A percentile compares a stretch with the other conserved stretches of the same genome.
These are phyloP conservation scores for Pelecanoides urinatrix DNA, from an alignment of 2,113 vertebrate species.

Conservation along the genomic window DNA sequence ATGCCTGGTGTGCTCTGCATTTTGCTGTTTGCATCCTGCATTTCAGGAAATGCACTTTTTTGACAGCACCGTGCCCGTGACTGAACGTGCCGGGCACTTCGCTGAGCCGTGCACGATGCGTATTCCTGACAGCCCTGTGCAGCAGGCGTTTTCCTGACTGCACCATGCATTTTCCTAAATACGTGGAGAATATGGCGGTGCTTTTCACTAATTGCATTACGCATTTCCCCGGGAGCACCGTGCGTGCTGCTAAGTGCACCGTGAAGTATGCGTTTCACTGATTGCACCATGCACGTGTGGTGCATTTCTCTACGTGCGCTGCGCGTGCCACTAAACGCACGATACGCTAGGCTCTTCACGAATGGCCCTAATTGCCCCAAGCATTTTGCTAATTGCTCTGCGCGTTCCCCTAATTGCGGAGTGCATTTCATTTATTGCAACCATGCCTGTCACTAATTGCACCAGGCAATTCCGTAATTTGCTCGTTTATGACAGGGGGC, in stretches of 20 bases:
- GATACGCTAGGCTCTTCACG: fast-evolving
- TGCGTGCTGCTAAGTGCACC: fast-evolving
- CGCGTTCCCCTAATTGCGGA: neutral
- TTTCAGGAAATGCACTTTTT: neutral
- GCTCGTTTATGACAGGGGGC: too few species aligned
- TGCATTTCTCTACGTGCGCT: fast-evolving
- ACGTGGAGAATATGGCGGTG: fast-evolving
- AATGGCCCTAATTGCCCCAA: fast-evolving
- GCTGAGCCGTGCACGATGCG: fast-evolving
- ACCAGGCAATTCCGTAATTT: too few species aligned
- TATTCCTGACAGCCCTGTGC: too few species aligned
- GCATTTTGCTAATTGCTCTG: neutral
- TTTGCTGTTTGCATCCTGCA: neutral
- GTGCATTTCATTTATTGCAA: too few species aligned
- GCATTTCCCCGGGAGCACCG: neutral
- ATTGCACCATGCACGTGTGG: fast-evolving
- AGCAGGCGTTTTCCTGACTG: neutral
- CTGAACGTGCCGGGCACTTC: too few species aligned
- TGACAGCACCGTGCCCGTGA: fast-evolving
- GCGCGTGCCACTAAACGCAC: fast-evolving
- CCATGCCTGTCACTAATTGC: too few species aligned
- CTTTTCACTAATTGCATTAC: neutral
- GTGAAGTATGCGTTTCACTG: neutral
- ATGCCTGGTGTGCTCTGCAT: neutral
- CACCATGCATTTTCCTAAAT: neutral